Base-by-base conservation (phyloP, 2,797 vertebrate species). In the Hippopotamyrus pictus region DNA sequence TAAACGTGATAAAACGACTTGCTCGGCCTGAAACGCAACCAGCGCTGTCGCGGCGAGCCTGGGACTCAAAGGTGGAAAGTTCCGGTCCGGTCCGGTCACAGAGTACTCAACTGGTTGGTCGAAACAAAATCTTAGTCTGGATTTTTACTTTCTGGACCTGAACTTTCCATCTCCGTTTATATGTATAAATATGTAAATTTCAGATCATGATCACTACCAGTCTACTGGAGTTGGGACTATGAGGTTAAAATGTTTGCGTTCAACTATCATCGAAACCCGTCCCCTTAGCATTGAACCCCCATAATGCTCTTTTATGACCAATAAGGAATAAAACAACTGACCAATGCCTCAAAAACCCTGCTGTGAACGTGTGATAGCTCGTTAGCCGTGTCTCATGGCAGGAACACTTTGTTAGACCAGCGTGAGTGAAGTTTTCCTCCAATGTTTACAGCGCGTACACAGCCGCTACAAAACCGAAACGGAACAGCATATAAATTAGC, bases 401-500 rank as follows among this genome's bases (percentile, higher is more conserved):
- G 76, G 37, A 50, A 69, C 87, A 90, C 89, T 88, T 88, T 88
- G 87, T 88, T 88, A 51, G 48, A 65, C 8, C 87, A 62, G 33
- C 37, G 8, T 41, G 46, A 88, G 51, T 84, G 12, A n/a, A 8
- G 85, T 37, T n/a, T 46, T 57, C n/a, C 57, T 53, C 11, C 11
- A 54, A 22, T 17, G 44, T 12, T 86, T 25, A 86, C 46, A 33
- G 51, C 17, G 22, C 44, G 41, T 59, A 83, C 54, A 46, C 29
- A 50, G 88, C 48, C 44, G 48, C 82, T 79, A 22, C 19, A 8
- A 79, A 88, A 69, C 62, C 46, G 90, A 51, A 50, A 85, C 41
- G 90, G 51, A 50, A 85, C 69, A 12, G 48, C 46, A 92, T 91
- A 94, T 95, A 95, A 96, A 95, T 96, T 94, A 95, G 90, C 87